These are phyloP conservation scores for Malacosoma neustria DNA, from an alignment of 2,888 invertebrate genomes.

Conservation along the genomic window DNA sequence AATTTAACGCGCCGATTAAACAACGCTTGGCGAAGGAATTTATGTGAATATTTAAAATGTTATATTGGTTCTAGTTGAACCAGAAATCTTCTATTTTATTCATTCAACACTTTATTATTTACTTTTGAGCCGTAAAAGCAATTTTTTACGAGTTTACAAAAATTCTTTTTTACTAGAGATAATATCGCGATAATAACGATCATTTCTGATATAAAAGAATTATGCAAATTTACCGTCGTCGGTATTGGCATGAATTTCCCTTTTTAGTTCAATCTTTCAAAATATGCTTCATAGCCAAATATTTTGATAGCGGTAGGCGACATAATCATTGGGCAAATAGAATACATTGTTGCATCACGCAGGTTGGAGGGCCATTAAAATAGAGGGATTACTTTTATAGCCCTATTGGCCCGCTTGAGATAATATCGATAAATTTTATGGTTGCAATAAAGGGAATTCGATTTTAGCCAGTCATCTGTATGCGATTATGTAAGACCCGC, in stretches of 20 bases:
- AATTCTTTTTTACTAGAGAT: no score
- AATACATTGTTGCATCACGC: constrained; percentile 63
- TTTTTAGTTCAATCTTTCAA: no score
- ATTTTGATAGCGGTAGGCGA: neutral
- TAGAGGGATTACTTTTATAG: constrained; percentile 70
- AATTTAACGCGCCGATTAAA: constrained; percentile 72
- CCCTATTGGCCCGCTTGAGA: constrained; percentile 63
- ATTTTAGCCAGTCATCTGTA: constrained; percentile 66
- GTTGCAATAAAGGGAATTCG: constrained; percentile 67
- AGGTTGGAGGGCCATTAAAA: constrained; percentile 67
- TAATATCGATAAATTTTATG: constrained; percentile 72
- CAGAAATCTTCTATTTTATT: constrained; percentile 41
- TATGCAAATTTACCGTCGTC: no score
- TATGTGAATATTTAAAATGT: constrained; percentile 70
- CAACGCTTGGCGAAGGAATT: constrained; percentile 65
- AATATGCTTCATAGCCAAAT: no score
- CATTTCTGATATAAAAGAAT: no score
- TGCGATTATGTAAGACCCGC: constrained; percentile 50
- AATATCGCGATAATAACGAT: no score
- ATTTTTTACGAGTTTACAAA: no score
- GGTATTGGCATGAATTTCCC: no score
- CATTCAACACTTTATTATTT: no score
- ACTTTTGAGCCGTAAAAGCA: no score
- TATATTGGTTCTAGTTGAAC: constrained; percentile 65
- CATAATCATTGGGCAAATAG: constrained; percentile 33